Base-by-base conservation (phyloP, 2,113 vertebrate species). In the Callaeas wilsoni region DNA sequence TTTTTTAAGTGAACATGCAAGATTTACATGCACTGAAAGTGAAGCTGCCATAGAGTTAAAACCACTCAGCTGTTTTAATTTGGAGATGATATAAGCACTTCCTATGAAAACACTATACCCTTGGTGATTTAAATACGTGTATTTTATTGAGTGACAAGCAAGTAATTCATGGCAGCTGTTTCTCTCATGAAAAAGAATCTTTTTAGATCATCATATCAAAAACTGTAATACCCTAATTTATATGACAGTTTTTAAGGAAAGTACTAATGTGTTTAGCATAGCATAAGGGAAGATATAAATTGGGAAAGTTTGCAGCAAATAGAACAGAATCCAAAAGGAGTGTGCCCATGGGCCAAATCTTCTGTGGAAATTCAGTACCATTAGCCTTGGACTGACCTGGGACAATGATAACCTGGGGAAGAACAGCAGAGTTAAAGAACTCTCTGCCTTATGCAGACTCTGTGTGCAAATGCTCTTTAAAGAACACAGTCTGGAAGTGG, bases 401-500 rank as follows among this genome's bases (percentile, higher is more conserved):
- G 62, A 52, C n/a, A 92, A 11, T 0, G 16, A 42, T 44, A 69
- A 55, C 55, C 14, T 62, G 73, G 55, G 77, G 32, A 37, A 47
- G 80, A 76, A 55, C 5, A 50, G 69, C 33, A 35, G 78, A 90
- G 64, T 26, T 87, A n/a, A 42, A 94, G 87, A 78, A 55, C 29
- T 18, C 17, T 41, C 50, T 74, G 71, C 71, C 50, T 35, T 74
- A n/a, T 74, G 69, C 77, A 83, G 67, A 13, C 35, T 83, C 67
- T 78, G 15, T 55, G 49, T 93, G 65, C 64, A 93, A 81, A 95
- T 92, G 86, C 59, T 96, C 87, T 94, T 89, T 93, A 95, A 84
- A 97, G 88, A 94, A 37, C 77, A 87, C 35, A 56, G 77, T 32
- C 95, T 97, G 95, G 96, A 97, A 95, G 68, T 42, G 79, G 59